Evolutionary conservation across 35 echinoderm and acorn worm species (phyloP), one percentile per base, ranked within the genome.

Genomic region (Ptychodera flava): DNA sequence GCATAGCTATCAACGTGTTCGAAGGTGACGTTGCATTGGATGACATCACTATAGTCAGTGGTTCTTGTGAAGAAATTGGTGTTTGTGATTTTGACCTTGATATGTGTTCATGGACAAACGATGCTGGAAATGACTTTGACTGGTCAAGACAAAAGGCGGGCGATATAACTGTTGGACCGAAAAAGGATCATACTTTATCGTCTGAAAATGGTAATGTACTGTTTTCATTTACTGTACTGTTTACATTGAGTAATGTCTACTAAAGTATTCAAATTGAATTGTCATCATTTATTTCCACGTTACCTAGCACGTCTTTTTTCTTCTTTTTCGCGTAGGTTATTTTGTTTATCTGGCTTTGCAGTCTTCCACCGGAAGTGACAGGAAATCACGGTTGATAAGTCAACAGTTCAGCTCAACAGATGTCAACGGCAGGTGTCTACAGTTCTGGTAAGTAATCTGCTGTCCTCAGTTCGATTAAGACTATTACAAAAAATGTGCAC

Each of bases 41-140:
- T 90, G 93, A 95, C 85, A 92, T 95, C 30, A 30, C 31, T 16
- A 79, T 95, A 1, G 22, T 36, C 35, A 87, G 89, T 52, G 93
- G 90, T 16, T 35, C 84, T 22, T 95, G 93, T 79, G 31, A 76
- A n/a, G 88, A 80, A 12, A 64, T 64, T 22, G 22, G 6, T 6
- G 45, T 12, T 22, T 64, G 45, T 64, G 22, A 64, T 64, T 64
- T 64, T 64, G 45, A 6, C 22, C 22, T 22, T 12, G 45, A 22
- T 6, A 12, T 64, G 45, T 64, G 45, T 64, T 64, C 45, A 22
- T 64, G 6, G 6, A 22, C 22, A 64, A 64, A 64, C 22, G 45
- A 64, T 22, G 6, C 45, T 64, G 45, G 6, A 64, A 64, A 64
- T 64, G 45, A 64, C 22, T 64, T 64, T 64, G 45, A 64, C 22